phyloP scores from a whole-genome alignment of 2,797 vertebrate genomes.

The Parotocinclus haroldoi region DNA sequence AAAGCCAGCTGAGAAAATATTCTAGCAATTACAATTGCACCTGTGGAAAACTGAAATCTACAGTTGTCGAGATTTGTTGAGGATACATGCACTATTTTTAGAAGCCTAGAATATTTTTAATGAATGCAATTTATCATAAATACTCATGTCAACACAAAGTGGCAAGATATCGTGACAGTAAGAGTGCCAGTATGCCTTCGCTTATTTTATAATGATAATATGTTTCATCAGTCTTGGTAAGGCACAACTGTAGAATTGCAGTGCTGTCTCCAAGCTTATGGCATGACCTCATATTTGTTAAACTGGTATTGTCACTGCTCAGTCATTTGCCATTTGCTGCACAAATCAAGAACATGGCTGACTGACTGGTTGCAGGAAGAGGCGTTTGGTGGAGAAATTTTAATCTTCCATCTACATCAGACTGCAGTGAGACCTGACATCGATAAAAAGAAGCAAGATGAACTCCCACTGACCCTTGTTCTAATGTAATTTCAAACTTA shows the following conservation, averaged over 20 bases:
- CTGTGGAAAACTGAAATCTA: slow-evolving; percentile 8
- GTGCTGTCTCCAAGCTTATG: slow-evolving; percentile 38
- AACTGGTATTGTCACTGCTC: slow-evolving; percentile 37
- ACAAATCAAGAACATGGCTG: slow-evolving; percentile 12
- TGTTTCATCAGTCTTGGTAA: slow-evolving; percentile 11
- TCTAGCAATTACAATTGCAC: slow-evolving; percentile 3
- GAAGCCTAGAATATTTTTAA: too few species aligned
- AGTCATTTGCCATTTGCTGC: slow-evolving; percentile 15
- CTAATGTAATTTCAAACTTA: too few species aligned
- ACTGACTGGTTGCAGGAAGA: too few species aligned
- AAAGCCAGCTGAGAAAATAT: slow-evolving; percentile 14
- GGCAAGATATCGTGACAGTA: too few species aligned
- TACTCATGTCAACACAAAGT: background rate
- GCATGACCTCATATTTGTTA: slow-evolving; percentile 43
- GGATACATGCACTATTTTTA: background rate
- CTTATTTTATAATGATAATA: background rate
- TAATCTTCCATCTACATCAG: too few species aligned
- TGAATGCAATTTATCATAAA: background rate
- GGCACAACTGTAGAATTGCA: slow-evolving; percentile 21
- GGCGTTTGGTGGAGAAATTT: too few species aligned
- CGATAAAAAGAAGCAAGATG: too few species aligned
- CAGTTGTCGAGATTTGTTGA: background rate
- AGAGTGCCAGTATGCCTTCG: too few species aligned
- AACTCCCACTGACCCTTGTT: too few species aligned
- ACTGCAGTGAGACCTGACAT: too few species aligned